Percentiles rank a stretch among this genome's conserved stretches.
Evolutionary conservation across 1,140 invertebrate species (phyloP).

Genomic region (Neuroterus valhalla): DNA sequence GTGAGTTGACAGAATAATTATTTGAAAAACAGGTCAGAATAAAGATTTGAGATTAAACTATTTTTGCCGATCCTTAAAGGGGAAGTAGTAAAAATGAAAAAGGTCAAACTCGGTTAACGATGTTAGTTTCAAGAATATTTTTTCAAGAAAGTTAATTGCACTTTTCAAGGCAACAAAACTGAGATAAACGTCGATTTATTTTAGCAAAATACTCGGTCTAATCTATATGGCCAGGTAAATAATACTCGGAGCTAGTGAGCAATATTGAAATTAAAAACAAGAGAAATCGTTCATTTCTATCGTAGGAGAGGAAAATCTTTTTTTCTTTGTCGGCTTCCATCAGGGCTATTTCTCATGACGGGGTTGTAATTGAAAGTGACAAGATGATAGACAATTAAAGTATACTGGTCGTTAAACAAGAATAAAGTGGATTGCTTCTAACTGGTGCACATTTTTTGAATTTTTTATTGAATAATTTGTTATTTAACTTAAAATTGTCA

Average conservation of each 20-base stretch:
- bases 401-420: not conserved
- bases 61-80: not conserved
- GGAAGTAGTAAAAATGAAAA: not conserved
- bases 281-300: not conserved
- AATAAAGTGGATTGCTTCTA: not conserved
- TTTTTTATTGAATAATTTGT: no score
- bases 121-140: slow-evolving; percentile 12
- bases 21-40: no score
- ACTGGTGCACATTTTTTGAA: no score
- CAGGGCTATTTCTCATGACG: not conserved
- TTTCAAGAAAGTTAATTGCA: slow-evolving; percentile 15
- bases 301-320: not conserved
- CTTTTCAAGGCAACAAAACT: not conserved
- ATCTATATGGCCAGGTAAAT: slow-evolving; percentile 23
- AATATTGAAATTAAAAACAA: slow-evolving; percentile 15
- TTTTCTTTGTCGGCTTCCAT: not conserved
- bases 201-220: slow-evolving; percentile 4
- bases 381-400: slow-evolving; percentile 12
- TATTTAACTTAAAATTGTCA: no score
- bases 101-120: not conserved
- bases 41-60: not conserved
- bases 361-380: not conserved
- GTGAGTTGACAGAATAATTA: no score
- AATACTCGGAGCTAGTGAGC: slow-evolving; percentile 2
- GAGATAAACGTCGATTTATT: slow-evolving; percentile 18